Base-by-base conservation (phyloP, 2,888 invertebrate species). In the Blastobasis lacticolella region DNA sequence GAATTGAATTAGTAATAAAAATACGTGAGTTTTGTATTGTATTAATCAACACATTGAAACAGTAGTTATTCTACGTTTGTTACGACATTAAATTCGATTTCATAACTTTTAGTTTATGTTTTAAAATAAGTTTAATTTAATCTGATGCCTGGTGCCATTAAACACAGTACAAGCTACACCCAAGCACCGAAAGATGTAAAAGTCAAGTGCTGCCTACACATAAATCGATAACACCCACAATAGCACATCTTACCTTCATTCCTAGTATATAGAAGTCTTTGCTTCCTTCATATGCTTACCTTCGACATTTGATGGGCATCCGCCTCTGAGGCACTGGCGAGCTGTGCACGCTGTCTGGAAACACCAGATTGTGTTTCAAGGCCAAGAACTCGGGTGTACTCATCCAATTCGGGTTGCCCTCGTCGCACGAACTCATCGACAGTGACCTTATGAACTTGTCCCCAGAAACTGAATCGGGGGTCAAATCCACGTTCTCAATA, bases 331-430 rank as follows among this genome's bases (percentile, higher is more conserved):
- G 89, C 37, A 94, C 92, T 0, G 95, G 95, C 0, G 95, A 94
- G 43, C 93, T 93, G 48, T 92, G 93, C 8, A 91, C 92, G 69
- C 94, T 94, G 55, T 95, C 95, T 1, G 95, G 95, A 73, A 95
- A 95, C 44, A 92, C 92, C 57, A 95, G 80, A 75, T 95, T 95
- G 68, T 95, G 94, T 69, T 94, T 94, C 55, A 94, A 88, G 1
- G 95, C 95, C 54, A 95, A 73, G 50, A 94, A 90, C 69, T 95
- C 95, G 0, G 95, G 95, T 0, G 94, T 94, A 53, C 91, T 90
- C 91, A 94, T 93, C 94, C 94, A 95, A 61, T 93, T 92, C 6
- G 93, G 93, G 60, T 92, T 91, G 56, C 92, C 92, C 57, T 94
- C 94, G 60, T 93, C 93, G 48, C 90, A 91, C 6, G 92, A 91